These are phyloP conservation scores for Pterobdella sp. DNA, from an alignment of 2,888 invertebrate species.

Conservation along the genomic window DNA sequence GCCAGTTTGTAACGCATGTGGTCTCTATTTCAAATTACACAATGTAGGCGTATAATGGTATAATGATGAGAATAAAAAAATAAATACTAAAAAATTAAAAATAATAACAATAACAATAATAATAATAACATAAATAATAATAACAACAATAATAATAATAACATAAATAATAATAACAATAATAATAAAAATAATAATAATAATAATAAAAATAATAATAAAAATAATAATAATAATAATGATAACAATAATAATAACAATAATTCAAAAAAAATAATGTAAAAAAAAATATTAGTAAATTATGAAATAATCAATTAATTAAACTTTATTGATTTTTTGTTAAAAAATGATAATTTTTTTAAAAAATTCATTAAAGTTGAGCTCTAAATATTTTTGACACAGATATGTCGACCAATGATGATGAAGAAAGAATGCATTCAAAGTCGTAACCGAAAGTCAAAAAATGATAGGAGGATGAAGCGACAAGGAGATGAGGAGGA, in stretches of 20 bases:
- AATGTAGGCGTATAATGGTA: conserved; percentile 11
- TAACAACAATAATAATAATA: background rate
- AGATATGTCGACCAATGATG: conserved; percentile 27
- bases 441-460: conserved; percentile 29
- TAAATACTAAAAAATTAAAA: background rate
- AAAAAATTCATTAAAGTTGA: too few relatives aligned
- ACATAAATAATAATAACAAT: background rate
- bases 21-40: conserved; percentile 30
- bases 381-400: too few relatives aligned
- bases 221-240: background rate
- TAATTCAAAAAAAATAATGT: background rate
- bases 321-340: background rate
- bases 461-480: conserved; percentile 10
- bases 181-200: background rate
- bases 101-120: background rate
- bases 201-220: conserved; percentile 4
- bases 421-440: conserved; percentile 30
- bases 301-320: background rate
- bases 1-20: conserved; percentile 31
- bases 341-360: background rate
- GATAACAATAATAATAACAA: background rate
- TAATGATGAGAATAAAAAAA: background rate
- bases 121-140: background rate
- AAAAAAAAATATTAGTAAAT: background rate
- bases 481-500: conserved; percentile 22